Conservation (phyloP, 2,888 invertebrate genomes). For the Plusia festucae region DNA sequence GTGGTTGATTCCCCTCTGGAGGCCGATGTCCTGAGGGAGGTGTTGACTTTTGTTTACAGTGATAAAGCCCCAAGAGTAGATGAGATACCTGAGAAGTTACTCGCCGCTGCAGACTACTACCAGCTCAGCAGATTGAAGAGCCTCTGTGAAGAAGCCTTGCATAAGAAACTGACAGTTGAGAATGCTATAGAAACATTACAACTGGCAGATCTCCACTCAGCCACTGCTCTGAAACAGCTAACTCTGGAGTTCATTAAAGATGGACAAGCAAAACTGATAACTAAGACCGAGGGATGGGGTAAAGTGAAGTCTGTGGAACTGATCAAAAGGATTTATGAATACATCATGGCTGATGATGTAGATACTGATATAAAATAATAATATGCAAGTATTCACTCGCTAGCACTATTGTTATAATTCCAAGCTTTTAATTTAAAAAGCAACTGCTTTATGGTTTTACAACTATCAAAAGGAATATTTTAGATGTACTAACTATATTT, state of each 20-base stretch:
- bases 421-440: not conserved
- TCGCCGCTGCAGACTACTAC: slow-evolving; percentile 85
- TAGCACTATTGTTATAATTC: not conserved
- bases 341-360: slow-evolving; percentile 79
- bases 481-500: not conserved
- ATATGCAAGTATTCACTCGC: not conserved
- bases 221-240: slow-evolving; percentile 74
- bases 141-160: slow-evolving; percentile 82
- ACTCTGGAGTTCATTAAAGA: slow-evolving; percentile 85
- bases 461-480: not conserved
- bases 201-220: slow-evolving; percentile 82
- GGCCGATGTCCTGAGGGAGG: slow-evolving; percentile 79
- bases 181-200: slow-evolving; percentile 84
- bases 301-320: slow-evolving; percentile 81
- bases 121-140: slow-evolving; percentile 80
- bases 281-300: slow-evolving; percentile 83
- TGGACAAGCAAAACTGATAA: slow-evolving; percentile 82
- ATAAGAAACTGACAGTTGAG: slow-evolving; percentile 82
- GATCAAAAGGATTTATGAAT: slow-evolving; percentile 83
- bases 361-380: slow-evolving; percentile 76
- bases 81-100: slow-evolving; percentile 81
- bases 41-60: slow-evolving; percentile 82
- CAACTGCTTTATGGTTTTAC: not conserved
- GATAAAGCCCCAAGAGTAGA: slow-evolving; percentile 83
- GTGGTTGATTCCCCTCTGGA: slow-evolving; percentile 80